Percentiles rank a stretch among this genome's conserved stretches.
Conservation (phyloP, 2,888 invertebrate species). For the Ophioninae sp. region DNA sequence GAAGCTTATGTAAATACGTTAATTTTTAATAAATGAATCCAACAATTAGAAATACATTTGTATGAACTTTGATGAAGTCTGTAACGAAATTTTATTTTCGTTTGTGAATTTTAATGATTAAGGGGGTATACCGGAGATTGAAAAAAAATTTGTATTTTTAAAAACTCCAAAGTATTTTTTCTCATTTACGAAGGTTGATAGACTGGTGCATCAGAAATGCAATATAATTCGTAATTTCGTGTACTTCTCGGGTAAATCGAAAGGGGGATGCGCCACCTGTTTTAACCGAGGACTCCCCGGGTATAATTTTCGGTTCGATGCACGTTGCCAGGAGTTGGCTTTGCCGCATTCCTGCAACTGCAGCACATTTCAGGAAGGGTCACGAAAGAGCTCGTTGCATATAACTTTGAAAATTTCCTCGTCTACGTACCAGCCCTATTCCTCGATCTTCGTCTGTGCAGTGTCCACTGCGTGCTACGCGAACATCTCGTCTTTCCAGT, state of each 20-base stretch:
- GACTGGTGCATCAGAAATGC: neutral
- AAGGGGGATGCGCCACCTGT: neutral
- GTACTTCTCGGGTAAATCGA: neutral
- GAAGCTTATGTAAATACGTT: no score
- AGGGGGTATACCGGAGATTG: no score
- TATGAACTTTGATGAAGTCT: no score
- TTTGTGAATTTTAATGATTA: no score
- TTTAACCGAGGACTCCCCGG: constrained; percentile 16
- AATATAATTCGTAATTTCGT: neutral
- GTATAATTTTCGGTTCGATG: constrained; percentile 33
- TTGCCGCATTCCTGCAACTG: constrained; percentile 56
- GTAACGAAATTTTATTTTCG: no score
- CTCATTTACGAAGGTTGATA: no score
- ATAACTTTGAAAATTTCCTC: constrained; percentile 23
- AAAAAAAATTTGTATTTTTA: no score
- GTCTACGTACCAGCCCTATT: constrained; percentile 4
- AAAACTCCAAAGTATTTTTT: no score
- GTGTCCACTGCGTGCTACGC: constrained; percentile 4
- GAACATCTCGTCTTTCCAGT: neutral
- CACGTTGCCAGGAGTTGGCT: constrained; percentile 9
- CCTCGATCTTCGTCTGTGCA: neutral
- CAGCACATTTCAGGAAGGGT: constrained; percentile 37
- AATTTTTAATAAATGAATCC: no score
- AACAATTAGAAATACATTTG: no score
- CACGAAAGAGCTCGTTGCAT: constrained; percentile 38